Evolutionary conservation across 2,888 invertebrate genomes (phyloP).

Genomic region (Antheraea yamamai): DNA sequence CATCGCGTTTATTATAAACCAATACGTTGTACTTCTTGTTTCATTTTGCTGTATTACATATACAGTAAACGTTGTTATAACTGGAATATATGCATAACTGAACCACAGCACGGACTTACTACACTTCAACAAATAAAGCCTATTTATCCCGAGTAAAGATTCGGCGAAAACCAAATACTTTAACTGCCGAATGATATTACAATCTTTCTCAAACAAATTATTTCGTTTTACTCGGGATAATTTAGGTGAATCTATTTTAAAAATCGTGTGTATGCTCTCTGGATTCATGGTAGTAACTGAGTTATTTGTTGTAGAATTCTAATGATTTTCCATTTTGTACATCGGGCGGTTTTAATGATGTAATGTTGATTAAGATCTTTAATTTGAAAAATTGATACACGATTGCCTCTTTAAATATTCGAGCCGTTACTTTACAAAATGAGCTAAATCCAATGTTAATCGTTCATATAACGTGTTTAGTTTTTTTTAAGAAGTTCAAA

Average conservation of each 20-base stretch:
- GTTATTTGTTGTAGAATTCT: neutral
- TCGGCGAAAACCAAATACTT: constrained; percentile 39
- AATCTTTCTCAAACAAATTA: constrained; percentile 32
- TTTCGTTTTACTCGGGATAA: constrained; percentile 33
- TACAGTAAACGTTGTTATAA: constrained; percentile 28
- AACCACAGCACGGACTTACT: constrained; percentile 33
- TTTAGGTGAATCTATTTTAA: constrained; percentile 45
- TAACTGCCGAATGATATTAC: constrained; percentile 34
- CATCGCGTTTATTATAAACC: constrained; percentile 43
- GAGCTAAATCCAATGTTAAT: too few species aligned
- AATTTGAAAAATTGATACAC: constrained; percentile 27
- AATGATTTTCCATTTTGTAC: constrained; percentile 18
- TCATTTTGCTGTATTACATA: constrained; percentile 30
- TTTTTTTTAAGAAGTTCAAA: too few species aligned
- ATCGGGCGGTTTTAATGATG: constrained; percentile 18
- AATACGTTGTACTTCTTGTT: constrained; percentile 34
- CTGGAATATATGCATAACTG: constrained; percentile 33
- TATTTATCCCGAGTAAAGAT: constrained; percentile 46
- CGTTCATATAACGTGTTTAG: too few species aligned
- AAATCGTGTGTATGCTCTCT: constrained; percentile 33
- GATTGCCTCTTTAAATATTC: neutral
- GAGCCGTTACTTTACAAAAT: too few species aligned
- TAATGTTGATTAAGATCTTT: constrained; percentile 30
- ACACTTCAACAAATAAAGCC: constrained; percentile 43
- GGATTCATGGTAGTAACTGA: constrained; percentile 23